Evolutionary conservation across 2,888 invertebrate genomes (phyloP).

Genomic region (Doris montereyensis): DNA sequence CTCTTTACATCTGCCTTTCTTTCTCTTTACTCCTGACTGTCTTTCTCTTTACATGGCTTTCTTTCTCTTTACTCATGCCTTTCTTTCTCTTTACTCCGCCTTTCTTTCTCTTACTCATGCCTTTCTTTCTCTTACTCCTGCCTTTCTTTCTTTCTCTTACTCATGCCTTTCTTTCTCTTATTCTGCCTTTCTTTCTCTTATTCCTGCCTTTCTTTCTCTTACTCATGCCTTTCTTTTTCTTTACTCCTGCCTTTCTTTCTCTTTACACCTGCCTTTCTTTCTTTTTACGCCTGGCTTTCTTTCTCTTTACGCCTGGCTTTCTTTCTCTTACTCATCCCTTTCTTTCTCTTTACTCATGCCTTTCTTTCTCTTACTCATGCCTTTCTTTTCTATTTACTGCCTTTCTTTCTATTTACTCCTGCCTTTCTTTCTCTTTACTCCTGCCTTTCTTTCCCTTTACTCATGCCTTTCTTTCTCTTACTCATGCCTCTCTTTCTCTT

Average conservation of each 20-base stretch:
- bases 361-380: too few relatives aligned
- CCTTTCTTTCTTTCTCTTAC: not conserved
- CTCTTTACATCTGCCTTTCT: not conserved
- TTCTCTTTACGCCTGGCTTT: not conserved
- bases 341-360: not conserved
- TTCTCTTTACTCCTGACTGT: not conserved
- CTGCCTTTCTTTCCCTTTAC: too few relatives aligned
- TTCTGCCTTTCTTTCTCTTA: not conserved
- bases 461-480: too few relatives aligned
- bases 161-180: not conserved
- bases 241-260: not conserved
- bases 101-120: not conserved
- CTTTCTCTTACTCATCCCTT: not conserved
- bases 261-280: not conserved
- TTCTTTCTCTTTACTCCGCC: not conserved
- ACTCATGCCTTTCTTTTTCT: too few relatives aligned
- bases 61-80: not conserved
- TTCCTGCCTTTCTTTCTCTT: not conserved
- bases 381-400: too few relatives aligned
- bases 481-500: too few relatives aligned
- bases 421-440: too few relatives aligned
- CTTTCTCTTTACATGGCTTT: not conserved
- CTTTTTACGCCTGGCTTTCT: not conserved
- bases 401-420: too few relatives aligned
- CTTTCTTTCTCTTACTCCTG: not conserved